Evolutionary conservation across 2,888 invertebrate species (phyloP), one percentile per base, ranked within the genome.

Genomic region (Leptothorax acervorum): DNA sequence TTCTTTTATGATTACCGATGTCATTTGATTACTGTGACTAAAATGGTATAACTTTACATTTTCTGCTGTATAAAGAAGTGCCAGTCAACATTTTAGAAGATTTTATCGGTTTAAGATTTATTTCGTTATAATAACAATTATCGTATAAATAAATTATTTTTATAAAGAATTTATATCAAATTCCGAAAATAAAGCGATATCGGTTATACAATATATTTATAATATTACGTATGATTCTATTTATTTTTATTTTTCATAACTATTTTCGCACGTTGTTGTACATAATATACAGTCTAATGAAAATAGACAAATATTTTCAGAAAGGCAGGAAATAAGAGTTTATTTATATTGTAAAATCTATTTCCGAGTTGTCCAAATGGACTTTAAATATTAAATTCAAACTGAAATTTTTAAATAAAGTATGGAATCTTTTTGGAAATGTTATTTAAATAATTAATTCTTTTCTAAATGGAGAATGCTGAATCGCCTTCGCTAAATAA

Each of bases 1-100:
- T 48, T 35, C 31, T 66, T 53, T 83, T 53, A 66, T 45, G 57
- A 68, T 83, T 70, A 78, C 42, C n/a, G 62, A 51, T 23, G 42
- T 73, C 12, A 60, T 42, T 68, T 35, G 31, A 15, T 28, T 55
- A 45, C 3, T 31, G 18, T 28, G 31, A 45, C 23, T 65, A 45
- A 65, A 45, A 35, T 75, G n/a, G 2, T 18, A 55, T 9, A 31
- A 66, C 15, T 55, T 76, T 9, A 42, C 28, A n/a, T 66, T 42
- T 2, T 42, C 15, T 66, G 8, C 15, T 31, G 6, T 51, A 5
- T n/a, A 76, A 65, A 18, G 53, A 1, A 39, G 55, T 28, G 35
- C 12, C 18, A n/a, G 8, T 45, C 6, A 0, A 31, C 15, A 12
- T n/a, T 60, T 48, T 31, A 48, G 3, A 53, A 76, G 3, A 63